Conservation (phyloP, 30 jellyfish, hydroid and myxozoan genomes). For the Catostylus mosaicus region DNA sequence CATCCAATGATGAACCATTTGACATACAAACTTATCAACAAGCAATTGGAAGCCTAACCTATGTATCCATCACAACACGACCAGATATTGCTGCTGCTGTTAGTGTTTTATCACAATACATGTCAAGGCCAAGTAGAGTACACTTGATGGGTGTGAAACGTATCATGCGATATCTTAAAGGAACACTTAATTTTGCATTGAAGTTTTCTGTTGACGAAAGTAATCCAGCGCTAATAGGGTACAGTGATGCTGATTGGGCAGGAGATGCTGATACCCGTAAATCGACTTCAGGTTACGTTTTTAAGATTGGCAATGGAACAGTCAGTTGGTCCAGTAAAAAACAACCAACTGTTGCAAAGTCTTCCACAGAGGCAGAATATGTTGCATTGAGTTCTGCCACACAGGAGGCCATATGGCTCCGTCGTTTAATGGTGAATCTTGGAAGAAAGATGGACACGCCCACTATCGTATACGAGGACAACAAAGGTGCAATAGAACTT, state of each 20-base stretch:
- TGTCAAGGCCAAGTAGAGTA: slow-evolving; percentile 58
- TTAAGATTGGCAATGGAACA: slow-evolving; percentile 19
- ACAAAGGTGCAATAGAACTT: not conserved
- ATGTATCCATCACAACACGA: slow-evolving; percentile 40
- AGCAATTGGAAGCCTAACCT: slow-evolving; percentile 39
- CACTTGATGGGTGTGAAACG: slow-evolving; percentile 56
- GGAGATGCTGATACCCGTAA: slow-evolving; percentile 23
- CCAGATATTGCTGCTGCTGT: slow-evolving; percentile 67
- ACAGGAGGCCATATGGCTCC: slow-evolving; percentile 30
- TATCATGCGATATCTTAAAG: slow-evolving; percentile 40
- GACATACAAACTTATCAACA: slow-evolving; percentile 23
- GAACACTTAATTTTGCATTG: slow-evolving; percentile 46
- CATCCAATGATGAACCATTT: not conserved
- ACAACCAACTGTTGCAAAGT: slow-evolving; percentile 10
- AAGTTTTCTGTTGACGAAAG: slow-evolving; percentile 5
- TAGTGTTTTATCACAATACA: slow-evolving; percentile 27
- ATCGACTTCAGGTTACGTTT: slow-evolving; percentile 52
- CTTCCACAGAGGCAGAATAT: slow-evolving; percentile 42
- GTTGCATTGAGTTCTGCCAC: slow-evolving; percentile 4
- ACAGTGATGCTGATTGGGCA: slow-evolving; percentile 54
- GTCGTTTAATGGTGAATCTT: not conserved
- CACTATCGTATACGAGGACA: not conserved
- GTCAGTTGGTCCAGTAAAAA: slow-evolving; percentile 37
- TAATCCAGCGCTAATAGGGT: not conserved
- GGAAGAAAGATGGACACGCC: not conserved